Evolutionary conservation across 2,888 invertebrate genomes (phyloP), one percentile per base, ranked within the genome.

Genomic region (Eupithecia vulgata): DNA sequence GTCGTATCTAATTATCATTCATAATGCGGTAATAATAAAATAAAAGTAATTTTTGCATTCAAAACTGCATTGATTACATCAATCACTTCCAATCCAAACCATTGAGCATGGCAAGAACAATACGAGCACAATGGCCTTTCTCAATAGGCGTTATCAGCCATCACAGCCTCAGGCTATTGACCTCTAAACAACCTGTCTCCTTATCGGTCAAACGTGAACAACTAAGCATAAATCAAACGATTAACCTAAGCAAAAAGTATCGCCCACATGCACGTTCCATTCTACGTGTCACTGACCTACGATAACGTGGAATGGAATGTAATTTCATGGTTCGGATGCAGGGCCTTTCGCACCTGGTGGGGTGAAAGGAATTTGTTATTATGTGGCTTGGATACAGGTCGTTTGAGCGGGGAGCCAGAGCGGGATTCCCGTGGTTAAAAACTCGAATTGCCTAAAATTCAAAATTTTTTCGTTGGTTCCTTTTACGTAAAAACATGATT

Each of bases 231-330:
- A 78, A 77, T 78, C 74, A 78, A 76, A 71, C 71, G 65, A 68
- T 76, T 72, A 76, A 37, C 42, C 64, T 70, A 75, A 72, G 79
- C 79, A 81, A 81, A 80, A 82, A 80, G 70, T 68, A 70, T 68
- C 78, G 79, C 79, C 80, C 76, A 82, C 81, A 84, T 86, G 84
- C 84, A 85, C 84, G 82, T 80, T 48, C 78, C 57, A 25, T 57
- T 76, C 75, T 77, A 74, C 76, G 81, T 82, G 86, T 86, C 85
- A 87, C 85, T 87, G 90, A 89, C 90, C 90, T 88, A 81, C 74
- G 81, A 67, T 85, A 90, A 86, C 59, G 74, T 65, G 40, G 30
- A 52, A 68, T 69, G 45, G 40, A 52, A 68, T 69, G 45, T 64
- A 48, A 65, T 65, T 70, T 70, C 70, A 70, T 65, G 70, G 70